Conservation (phyloP, 2,797 vertebrate species). For the Microchirus variegatus region DNA sequence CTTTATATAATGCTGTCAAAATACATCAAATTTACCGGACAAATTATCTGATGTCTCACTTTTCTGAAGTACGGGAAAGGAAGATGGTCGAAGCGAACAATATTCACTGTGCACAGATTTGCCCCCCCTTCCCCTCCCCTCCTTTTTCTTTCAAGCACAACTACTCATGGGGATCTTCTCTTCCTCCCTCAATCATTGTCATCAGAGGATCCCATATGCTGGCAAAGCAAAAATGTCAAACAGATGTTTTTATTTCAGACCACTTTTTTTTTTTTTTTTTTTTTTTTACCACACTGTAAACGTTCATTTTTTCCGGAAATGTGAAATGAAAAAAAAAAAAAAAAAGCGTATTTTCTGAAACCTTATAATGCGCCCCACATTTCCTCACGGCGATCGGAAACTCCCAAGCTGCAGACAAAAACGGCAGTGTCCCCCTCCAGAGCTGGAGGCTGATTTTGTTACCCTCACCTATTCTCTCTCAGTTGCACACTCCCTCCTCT, state of each 20-base stretch:
- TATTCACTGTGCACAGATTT: slow-evolving; percentile 32
- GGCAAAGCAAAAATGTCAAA: slow-evolving; percentile 73
- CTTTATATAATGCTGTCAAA: slow-evolving; percentile 21
- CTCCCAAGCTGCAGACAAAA: slow-evolving; percentile 62
- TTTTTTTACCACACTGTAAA: slow-evolving; percentile 78
- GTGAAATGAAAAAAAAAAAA: slow-evolving; percentile 74
- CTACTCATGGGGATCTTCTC: slow-evolving; percentile 56
- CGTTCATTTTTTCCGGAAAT: slow-evolving; percentile 77
- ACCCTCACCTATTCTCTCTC: slow-evolving; percentile 69
- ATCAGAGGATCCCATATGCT: slow-evolving; percentile 73
- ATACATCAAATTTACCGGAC: slow-evolving; percentile 26
- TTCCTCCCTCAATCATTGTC: slow-evolving; percentile 71
- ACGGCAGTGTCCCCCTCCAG: slow-evolving; percentile 61
- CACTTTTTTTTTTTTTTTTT: slow-evolving; percentile 26
- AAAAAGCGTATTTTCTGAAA: slow-evolving; percentile 66
- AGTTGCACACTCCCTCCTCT: slow-evolving; percentile 26
- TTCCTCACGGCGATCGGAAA: slow-evolving; percentile 71
- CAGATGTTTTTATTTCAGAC: slow-evolving; percentile 80
- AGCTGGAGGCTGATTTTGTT: slow-evolving; percentile 42
- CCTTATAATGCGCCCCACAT: slow-evolving; percentile 69
- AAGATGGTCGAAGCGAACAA: slow-evolving; percentile 6
- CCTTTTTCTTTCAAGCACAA: neutral
- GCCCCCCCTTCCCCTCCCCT: slow-evolving; percentile 24
- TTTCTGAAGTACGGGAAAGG: neutral
- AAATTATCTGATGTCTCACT: slow-evolving; percentile 20